Conservation (phyloP, 2,113 vertebrate genomes). For the Macquaria australasica region DNA sequence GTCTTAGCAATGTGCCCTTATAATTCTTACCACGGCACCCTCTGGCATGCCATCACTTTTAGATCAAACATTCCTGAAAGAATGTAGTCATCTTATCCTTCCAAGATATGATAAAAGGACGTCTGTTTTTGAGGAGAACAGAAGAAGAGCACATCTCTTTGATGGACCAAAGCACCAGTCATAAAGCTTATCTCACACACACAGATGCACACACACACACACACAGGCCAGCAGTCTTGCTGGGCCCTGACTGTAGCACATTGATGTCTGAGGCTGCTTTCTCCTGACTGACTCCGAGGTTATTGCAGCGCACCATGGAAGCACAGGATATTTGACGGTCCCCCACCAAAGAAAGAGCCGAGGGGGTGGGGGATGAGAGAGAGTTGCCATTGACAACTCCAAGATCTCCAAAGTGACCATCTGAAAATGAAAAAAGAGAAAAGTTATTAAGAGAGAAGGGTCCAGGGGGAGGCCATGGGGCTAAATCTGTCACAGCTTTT, state of each 20-base stretch:
- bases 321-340: conserved; percentile 78
- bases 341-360: conserved; percentile 66
- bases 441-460: conserved; percentile 67
- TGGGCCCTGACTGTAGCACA: conserved; percentile 54
- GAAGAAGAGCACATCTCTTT: conserved; percentile 71
- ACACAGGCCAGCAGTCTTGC: conserved; percentile 48
- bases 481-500: conserved; percentile 73
- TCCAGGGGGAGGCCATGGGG: conserved; percentile 59
- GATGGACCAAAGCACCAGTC: conserved; percentile 69
- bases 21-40: conserved; percentile 49
- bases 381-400: conserved; percentile 74
- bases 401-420: conserved; percentile 70
- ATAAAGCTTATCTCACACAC: conserved; percentile 74
- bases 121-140: conserved; percentile 69
- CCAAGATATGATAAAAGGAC: conserved; percentile 72
- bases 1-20: conserved; percentile 19
- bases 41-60: conserved; percentile 62
- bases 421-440: conserved; percentile 63
- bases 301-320: conserved; percentile 76
- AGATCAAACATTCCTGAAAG: conserved; percentile 71
- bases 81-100: conserved; percentile 70
- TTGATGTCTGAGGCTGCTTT: conserved; percentile 69
- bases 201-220: conserved; percentile 46
- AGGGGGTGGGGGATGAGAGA: conserved; percentile 33
- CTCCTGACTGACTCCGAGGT: conserved; percentile 61